Evolutionary conservation across 1,140 invertebrate genomes (phyloP).

Genomic region (Agrilus planipennis): DNA sequence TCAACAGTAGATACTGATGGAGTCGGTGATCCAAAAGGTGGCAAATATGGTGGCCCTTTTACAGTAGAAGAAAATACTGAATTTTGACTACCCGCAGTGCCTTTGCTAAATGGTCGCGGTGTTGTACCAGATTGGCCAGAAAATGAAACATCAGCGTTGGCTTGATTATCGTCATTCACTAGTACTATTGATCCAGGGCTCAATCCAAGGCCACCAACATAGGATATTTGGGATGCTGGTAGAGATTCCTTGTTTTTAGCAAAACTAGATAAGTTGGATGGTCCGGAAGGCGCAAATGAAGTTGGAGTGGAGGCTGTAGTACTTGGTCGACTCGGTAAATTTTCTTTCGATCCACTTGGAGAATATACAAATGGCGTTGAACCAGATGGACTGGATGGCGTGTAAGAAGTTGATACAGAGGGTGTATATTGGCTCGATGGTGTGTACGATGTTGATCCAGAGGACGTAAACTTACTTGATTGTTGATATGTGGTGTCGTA

Average conservation of each 20-base stretch:
- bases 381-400: conserved; percentile 19
- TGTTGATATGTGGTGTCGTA: too few species aligned
- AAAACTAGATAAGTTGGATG: conserved; percentile 13
- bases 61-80: conserved; percentile 1
- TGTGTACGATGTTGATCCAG: too few species aligned
- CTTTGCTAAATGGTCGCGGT: background rate
- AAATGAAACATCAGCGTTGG: background rate
- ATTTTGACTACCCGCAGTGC: background rate
- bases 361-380: conserved; percentile 9
- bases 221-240: conserved; percentile 15
- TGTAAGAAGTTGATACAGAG: background rate
- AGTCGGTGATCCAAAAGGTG: background rate
- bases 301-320: conserved; percentile 1
- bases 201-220: conserved; percentile 15
- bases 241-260: conserved; percentile 19
- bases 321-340: too few species aligned
- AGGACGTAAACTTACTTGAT: too few species aligned
- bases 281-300: conserved; percentile 7
- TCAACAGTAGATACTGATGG: background rate
- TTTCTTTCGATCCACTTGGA: too few species aligned
- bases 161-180: background rate
- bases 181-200: conserved; percentile 21
- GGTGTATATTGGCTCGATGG: background rate
- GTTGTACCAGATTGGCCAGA: background rate
- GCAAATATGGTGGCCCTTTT: conserved; percentile 3